Percentiles rank a stretch among this genome's conserved stretches.
These are phyloP conservation scores for Catharus fuscescens DNA, from an alignment of 2,113 vertebrate species.

Conservation along the genomic window DNA sequence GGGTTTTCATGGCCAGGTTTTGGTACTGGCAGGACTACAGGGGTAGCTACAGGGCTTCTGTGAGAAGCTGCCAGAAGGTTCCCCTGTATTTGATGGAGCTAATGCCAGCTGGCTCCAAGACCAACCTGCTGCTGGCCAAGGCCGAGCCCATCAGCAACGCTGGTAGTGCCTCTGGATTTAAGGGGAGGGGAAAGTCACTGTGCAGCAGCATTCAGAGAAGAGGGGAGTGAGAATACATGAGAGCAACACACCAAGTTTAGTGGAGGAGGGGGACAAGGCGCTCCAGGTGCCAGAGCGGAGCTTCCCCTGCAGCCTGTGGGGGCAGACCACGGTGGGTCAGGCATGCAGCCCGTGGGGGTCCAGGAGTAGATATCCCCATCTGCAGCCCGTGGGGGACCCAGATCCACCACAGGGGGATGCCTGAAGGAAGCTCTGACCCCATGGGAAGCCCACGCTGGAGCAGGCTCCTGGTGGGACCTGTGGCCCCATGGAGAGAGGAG, in stretches of 20 bases:
- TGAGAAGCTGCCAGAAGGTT: not conserved
- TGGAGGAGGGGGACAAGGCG: not conserved
- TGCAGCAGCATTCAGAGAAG: not conserved
- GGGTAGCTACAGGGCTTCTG: not conserved
- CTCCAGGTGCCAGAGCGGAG: not conserved
- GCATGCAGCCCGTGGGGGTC: not conserved
- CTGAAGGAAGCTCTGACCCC: too few species aligned
- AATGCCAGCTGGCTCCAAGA: not conserved
- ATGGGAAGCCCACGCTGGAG: not conserved
- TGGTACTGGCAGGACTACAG: not conserved
- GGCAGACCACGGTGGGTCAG: not conserved
- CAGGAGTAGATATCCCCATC: not conserved
- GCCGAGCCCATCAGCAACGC: rapidly evolving
- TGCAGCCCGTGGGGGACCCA: not conserved
- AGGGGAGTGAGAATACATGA: not conserved
- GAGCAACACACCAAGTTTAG: not conserved
- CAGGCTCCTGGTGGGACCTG: not conserved
- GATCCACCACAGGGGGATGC: rapidly evolving
- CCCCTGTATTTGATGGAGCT: not conserved
- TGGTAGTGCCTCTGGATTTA: not conserved
- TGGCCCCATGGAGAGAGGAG: not conserved
- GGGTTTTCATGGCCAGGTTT: not conserved
- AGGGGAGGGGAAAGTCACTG: not conserved
- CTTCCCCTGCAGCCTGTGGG: not conserved
- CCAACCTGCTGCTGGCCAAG: not conserved